A percentile compares a stretch with the other conserved stretches of the same genome.
These are phyloP conservation scores for Porites divaricata DNA, from an alignment of 92 coral and sea anemone species.

Conservation along the genomic window DNA sequence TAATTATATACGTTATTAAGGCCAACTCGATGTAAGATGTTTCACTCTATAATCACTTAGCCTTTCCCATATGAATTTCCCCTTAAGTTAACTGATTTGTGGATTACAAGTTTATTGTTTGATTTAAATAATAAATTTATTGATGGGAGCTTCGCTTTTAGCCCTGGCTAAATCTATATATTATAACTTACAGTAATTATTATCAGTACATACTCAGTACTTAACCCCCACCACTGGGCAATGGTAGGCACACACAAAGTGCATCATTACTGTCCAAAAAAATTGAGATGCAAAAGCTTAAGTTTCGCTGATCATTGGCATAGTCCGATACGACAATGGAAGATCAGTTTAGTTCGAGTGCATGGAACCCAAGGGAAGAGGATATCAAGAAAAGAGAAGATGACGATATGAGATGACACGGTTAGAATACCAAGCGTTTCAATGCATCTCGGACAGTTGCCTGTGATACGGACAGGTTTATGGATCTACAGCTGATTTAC, in stretches of 20 bases:
- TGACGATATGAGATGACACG: conserved; percentile 19
- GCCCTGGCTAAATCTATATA: no score
- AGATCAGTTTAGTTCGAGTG: conserved; percentile 6
- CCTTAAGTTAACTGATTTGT: no score
- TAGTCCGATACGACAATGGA: conserved; percentile 24
- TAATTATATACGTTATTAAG: no score
- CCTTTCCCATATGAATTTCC: no score
- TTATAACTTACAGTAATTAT: conserved; percentile 9
- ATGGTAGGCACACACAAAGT: no score
- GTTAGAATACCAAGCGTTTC: conserved; percentile 13
- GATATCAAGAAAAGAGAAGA: conserved; percentile 24
- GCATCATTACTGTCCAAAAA: conserved; percentile 8
- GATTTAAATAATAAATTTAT: no score
- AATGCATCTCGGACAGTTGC: conserved; percentile 21
- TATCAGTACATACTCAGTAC: conserved; percentile 2
- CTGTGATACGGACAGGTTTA: conserved; percentile 16
- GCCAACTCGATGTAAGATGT: no score
- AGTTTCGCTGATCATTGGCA: conserved; percentile 30
- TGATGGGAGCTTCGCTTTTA: no score
- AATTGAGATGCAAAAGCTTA: not conserved
- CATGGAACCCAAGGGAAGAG: conserved; percentile 17
- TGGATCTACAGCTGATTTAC: conserved; percentile 32
- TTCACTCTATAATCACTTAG: no score
- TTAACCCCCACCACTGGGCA: no score
- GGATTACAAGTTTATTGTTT: no score